Evolutionary conservation across 1,140 invertebrate genomes (phyloP).

Genomic region (Bombus sylvicola): DNA sequence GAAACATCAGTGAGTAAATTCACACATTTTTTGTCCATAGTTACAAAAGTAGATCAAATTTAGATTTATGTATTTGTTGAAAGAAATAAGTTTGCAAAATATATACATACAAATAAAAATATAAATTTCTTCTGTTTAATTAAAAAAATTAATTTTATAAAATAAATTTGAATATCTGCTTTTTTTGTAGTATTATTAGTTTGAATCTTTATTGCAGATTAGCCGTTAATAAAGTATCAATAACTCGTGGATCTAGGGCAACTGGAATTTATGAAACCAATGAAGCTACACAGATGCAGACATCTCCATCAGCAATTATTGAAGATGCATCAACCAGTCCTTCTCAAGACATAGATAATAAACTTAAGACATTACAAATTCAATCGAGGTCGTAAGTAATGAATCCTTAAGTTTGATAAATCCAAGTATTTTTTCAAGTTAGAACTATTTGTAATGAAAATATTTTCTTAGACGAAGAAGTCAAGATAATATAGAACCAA

Average conservation of each 20-base stretch:
- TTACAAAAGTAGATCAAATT: neutral
- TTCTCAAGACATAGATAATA: conserved; percentile 78
- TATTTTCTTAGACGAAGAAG: conserved; percentile 67
- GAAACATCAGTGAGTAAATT: conserved; percentile 77
- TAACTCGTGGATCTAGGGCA: conserved; percentile 69
- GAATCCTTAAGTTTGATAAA: neutral
- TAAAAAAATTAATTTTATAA: neutral
- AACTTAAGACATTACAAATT: conserved; percentile 78
- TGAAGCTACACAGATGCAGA: conserved; percentile 68
- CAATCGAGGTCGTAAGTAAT: conserved; percentile 76
- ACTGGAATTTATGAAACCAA: conserved; percentile 73
- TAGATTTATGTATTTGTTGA: neutral
- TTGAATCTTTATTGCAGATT: conserved; percentile 67
- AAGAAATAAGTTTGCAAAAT: neutral
- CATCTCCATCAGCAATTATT: conserved; percentile 69
- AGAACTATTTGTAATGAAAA: neutral
- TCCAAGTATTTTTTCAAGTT: neutral
- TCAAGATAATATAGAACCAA: conserved; percentile 73
- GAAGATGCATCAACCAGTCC: conserved; percentile 76
- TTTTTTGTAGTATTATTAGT: conserved; percentile 22
- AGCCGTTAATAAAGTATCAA: conserved; percentile 69
- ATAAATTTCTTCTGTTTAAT: neutral
- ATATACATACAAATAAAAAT: neutral
- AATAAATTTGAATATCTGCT: neutral
- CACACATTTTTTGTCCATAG: conserved; percentile 16